These are phyloP conservation scores for Nesogale talazaci DNA, from an alignment of 2,113 vertebrate species.

Conservation along the genomic window DNA sequence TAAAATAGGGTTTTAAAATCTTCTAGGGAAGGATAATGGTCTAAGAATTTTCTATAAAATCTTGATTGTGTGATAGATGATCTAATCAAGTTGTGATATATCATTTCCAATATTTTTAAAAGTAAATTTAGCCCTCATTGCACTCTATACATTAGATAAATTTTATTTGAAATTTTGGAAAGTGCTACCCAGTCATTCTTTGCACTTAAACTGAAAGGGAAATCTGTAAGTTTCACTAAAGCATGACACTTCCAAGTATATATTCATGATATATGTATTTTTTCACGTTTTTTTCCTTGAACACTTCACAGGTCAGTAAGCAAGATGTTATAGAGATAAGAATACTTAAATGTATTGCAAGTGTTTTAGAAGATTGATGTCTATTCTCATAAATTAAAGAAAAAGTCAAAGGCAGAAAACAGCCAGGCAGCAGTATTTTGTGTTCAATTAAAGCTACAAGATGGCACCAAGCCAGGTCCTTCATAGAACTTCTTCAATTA, in stretches of 20 bases:
- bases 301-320: slow-evolving; percentile 70
- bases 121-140: slow-evolving; percentile 63
- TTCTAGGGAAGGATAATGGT: slow-evolving; percentile 33
- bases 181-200: slow-evolving; percentile 64
- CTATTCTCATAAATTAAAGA: slow-evolving; percentile 19
- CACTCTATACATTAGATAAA: neutral
- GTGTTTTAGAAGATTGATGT: slow-evolving; percentile 41
- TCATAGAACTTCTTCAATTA: neutral
- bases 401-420: neutral
- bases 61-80: slow-evolving; percentile 72
- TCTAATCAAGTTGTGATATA: slow-evolving; percentile 47
- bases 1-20: slow-evolving; percentile 56
- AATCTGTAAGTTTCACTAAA: slow-evolving; percentile 75
- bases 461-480: rapidly evolving
- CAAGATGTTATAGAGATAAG: slow-evolving; percentile 15
- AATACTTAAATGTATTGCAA: neutral
- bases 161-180: slow-evolving; percentile 67
- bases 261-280: neutral
- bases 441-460: neutral
- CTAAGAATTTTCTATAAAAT: slow-evolving; percentile 63
- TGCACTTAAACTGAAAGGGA: slow-evolving; percentile 69
- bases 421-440: neutral
- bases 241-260: slow-evolving; percentile 59
- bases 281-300: slow-evolving; percentile 60
- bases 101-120: slow-evolving; percentile 67